Percentiles rank a stretch among this genome's conserved stretches.
Conservation (phyloP, 2,888 invertebrate species). For the Palloptera scutellata region DNA sequence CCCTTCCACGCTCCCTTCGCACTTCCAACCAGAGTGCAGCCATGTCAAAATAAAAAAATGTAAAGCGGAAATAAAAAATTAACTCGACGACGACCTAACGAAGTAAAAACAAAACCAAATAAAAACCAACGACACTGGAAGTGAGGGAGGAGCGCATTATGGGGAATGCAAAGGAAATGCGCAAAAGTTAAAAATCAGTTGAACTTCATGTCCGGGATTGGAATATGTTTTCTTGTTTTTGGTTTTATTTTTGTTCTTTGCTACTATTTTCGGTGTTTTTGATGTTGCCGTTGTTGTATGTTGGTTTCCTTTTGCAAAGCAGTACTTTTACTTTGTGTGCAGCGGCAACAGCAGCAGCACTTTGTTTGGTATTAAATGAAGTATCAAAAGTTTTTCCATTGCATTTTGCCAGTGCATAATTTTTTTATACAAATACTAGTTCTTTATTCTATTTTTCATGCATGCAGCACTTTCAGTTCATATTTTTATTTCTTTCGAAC, state of each 20-base stretch:
- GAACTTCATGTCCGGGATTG: conserved; percentile 15
- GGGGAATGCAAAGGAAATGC: conserved; percentile 4
- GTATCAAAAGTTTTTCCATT: too few relatives aligned
- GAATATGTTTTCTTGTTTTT: too few relatives aligned
- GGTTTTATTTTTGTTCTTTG: too few relatives aligned
- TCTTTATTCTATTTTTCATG: conserved; percentile 1
- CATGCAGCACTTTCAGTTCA: conserved; percentile 8
- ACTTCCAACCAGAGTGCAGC: conserved; percentile 4
- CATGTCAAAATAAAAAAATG: background rate
- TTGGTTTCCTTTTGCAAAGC: too few relatives aligned
- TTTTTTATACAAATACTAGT: background rate
- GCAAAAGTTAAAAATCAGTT: conserved; percentile 13
- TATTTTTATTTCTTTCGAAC: conserved; percentile 17
- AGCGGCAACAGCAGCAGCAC: too few relatives aligned
- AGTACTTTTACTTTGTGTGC: too few relatives aligned
- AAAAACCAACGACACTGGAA: conserved; percentile 10
- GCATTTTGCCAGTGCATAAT: background rate
- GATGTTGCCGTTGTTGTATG: too few relatives aligned
- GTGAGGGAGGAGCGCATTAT: conserved; percentile 15
- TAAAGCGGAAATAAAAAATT: background rate
- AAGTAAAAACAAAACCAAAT: background rate
- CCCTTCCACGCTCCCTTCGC: conserved; percentile 6
- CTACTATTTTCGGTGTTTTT: too few relatives aligned
- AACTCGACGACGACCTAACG: background rate
- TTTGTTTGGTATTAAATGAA: too few relatives aligned